Conservation (phyloP, 1,140 invertebrate genomes). For the Nylanderia fulva region DNA sequence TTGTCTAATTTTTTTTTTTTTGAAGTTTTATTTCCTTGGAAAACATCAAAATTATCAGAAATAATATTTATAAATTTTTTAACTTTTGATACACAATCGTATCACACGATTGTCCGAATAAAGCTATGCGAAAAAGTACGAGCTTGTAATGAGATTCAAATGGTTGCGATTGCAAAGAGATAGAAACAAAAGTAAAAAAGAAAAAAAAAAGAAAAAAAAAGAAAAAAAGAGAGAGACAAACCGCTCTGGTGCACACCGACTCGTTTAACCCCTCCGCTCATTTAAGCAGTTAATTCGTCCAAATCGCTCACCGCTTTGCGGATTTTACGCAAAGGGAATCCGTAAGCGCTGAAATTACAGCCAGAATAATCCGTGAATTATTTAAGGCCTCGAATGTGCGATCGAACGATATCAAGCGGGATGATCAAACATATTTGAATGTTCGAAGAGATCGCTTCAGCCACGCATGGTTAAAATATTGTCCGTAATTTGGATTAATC, state of each 20-base stretch:
- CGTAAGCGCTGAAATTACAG: slow-evolving; percentile 42
- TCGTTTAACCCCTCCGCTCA: slow-evolving; percentile 36
- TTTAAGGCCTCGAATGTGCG: slow-evolving; percentile 1
- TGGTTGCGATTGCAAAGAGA: not conserved
- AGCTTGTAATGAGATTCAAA: slow-evolving; percentile 20
- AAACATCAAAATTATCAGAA: not conserved
- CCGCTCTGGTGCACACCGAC: not conserved
- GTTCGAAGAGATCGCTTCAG: not conserved
- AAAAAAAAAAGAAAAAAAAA: slow-evolving; percentile 41
- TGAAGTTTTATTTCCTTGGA: not conserved
- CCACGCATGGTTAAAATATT: not conserved
- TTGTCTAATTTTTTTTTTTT: not conserved
- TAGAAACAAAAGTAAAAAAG: slow-evolving; percentile 21
- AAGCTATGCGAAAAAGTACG: not conserved
- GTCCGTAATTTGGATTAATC: not conserved
- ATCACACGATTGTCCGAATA: not conserved
- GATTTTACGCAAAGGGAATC: slow-evolving; percentile 48
- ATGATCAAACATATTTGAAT: not conserved
- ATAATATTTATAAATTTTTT: not conserved
- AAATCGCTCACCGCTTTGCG: slow-evolving; percentile 26
- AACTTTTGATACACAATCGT: not conserved
- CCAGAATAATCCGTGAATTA: slow-evolving; percentile 48
- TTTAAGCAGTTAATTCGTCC: slow-evolving; percentile 46
- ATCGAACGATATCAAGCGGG: slow-evolving; percentile 9
- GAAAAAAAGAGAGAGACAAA: slow-evolving; percentile 37